Base-by-base conservation (phyloP, 2,797 vertebrate species). In the Sebastes paucispinis region DNA sequence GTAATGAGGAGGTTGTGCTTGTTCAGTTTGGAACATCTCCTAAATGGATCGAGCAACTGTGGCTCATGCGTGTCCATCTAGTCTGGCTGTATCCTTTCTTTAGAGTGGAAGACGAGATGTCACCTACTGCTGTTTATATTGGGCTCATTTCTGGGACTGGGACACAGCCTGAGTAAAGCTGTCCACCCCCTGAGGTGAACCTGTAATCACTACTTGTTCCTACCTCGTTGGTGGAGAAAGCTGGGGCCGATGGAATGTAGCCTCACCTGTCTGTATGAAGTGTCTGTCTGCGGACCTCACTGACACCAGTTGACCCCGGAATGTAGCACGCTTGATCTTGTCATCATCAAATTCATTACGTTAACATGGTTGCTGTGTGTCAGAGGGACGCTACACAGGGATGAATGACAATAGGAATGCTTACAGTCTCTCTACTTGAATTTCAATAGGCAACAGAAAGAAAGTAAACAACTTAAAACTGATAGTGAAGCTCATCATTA, bases 1-100 rank as follows among this genome's bases (percentile, higher is more conserved):
- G 81, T 90, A 91, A 91, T 91, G 76, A 90, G 78, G 82, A 73
- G 86, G 82, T 87, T 89, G 81, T 71, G 65, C 75, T 80, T 64
- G 10, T 87, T 86, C 75, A 70, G 67, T 75, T 86, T 80, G 77
- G 81, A 83, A 75, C 70, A 52, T 82, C 68, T 83, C 69, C 73
- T 63, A 29, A 69, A 77, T 72, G 77, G 64, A 88, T 75, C 16
- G 36, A 70, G 62, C 54, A 79, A 54, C 73, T 63, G 65, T 11
- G 20, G 85, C 67, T 89, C 67, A 59, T 9, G 36, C 20, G 1
- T 65, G 72, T 75, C 79, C 57, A 52, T 77, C 64, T 6, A 55
- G 36, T 31, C 55, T 63, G 14, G 54, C 36, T 69, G 50, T n/a
- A 10, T 52, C 43, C 52, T 60, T 75, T 43, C 66, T 70, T 52